Evolutionary conservation across 2,797 vertebrate genomes (phyloP), one percentile per base, ranked within the genome.

Genomic region (Enteromius thamalakanensis): DNA sequence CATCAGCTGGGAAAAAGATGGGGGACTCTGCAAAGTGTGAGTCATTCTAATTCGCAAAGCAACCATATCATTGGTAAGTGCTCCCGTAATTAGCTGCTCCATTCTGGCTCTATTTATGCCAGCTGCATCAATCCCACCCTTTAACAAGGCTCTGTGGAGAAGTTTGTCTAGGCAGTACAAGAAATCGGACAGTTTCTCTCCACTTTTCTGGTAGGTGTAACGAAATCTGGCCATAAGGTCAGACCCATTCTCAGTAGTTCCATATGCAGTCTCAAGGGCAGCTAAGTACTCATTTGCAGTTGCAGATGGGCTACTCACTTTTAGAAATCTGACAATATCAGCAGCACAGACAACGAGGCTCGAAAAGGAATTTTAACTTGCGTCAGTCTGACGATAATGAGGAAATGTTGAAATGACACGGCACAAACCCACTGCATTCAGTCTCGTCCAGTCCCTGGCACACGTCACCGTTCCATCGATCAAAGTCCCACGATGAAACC

Each of bases 201-300:
- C 34, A 37, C 5, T 37, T 37, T 37, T 5, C 34, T 37, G 34
- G 34, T 37, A 37, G 34, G 34, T 37, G 34, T 37, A 5, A 37
- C 34, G 4, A 37, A 86, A 86, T 26, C 4, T 80, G 1, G 64
- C 76, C 81, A 86, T 80, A 17, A 86, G 10, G 34, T 86, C 79
- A 6, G 14, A 3, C 3, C 49, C 85, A 72, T 55, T 72, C 29
- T 84, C 86, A 9, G 74, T 87, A 58, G 82, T 47, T 12, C 86
- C 86, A 79, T 81, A 86, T 14, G 51, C 37, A 75, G 79, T 81
- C 12, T 87, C 79, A n/a, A 84, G 53, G 1, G 58, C 75, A 62
- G 32, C 26, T 26, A 87, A 37, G 34, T 37, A 37, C 34, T 37
- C 34, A 37, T 37, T 37, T 6, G 34, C 34, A 37, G 34, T 37